phyloP scores from a whole-genome alignment of 2,113 vertebrate genomes.

The Corvus cornix region DNA sequence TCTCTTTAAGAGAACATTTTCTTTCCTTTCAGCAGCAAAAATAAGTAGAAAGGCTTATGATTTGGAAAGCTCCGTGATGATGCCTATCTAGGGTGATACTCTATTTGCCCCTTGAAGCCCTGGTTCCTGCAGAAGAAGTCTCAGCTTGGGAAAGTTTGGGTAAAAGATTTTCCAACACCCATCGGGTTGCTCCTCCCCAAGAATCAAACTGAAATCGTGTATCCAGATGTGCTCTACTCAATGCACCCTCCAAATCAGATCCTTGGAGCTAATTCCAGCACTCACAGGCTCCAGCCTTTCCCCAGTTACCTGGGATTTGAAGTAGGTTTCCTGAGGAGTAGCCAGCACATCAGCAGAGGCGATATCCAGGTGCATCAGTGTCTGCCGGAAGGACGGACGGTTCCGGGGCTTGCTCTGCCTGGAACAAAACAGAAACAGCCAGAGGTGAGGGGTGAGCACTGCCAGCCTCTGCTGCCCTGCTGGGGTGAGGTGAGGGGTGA shows the following conservation, averaged over 20 bases:
- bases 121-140: neutral
- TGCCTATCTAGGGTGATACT: neutral
- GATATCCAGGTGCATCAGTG: conserved; percentile 94
- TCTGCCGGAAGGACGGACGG: conserved; percentile 95
- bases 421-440: neutral
- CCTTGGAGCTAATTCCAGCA: neutral
- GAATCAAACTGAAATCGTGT: neutral
- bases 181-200: neutral
- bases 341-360: conserved; percentile 92
- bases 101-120: neutral
- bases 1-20: neutral
- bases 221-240: neutral
- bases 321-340: conserved; percentile 97
- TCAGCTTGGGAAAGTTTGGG: neutral
- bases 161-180: neutral
- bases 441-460: neutral
- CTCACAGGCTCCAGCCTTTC: neutral
- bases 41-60: neutral
- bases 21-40: neutral
- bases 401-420: conserved; percentile 98
- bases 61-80: neutral
- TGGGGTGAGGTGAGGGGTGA: neutral
- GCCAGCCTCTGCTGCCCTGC: neutral
- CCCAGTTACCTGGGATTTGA: conserved; percentile 92
- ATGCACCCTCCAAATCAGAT: neutral